Evolutionary conservation across 2,113 vertebrate species (phyloP).

Genomic region (Semicossyphus pulcher): DNA sequence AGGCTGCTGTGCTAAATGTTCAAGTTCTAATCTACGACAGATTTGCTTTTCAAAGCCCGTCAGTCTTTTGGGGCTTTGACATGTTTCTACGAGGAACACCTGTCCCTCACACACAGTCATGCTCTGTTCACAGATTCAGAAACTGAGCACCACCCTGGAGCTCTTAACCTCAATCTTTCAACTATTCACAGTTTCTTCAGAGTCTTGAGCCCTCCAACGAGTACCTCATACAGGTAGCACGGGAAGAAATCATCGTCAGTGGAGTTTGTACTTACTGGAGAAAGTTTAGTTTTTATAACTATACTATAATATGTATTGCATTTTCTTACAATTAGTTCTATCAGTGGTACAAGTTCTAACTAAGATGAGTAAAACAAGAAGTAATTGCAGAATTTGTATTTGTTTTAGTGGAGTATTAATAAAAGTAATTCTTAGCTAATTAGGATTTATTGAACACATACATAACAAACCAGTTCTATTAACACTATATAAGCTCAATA

Average conservation of each 20-base stretch:
- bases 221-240: conserved; percentile 46
- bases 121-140: conserved; percentile 63
- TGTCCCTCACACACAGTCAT: conserved; percentile 56
- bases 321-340: background rate
- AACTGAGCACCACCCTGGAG: conserved; percentile 58
- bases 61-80: conserved; percentile 34
- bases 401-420: no score
- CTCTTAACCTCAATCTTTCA: conserved; percentile 81
- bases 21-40: conserved; percentile 40
- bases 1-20: conserved; percentile 24
- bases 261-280: conserved; percentile 14
- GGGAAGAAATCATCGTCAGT: conserved; percentile 38
- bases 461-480: conserved; percentile 3
- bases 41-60: conserved; percentile 56
- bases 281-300: background rate
- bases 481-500: conserved; percentile 4
- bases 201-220: conserved; percentile 49
- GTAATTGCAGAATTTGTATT: no score
- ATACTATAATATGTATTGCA: no score
- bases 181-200: conserved; percentile 65
- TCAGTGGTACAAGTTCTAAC: no score
- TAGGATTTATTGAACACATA: no score
- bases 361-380: no score
- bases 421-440: no score
- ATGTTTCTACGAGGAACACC: conserved; percentile 53